phyloP scores from a whole-genome alignment of 2,888 invertebrate species.

The Cheilosia pagana region DNA sequence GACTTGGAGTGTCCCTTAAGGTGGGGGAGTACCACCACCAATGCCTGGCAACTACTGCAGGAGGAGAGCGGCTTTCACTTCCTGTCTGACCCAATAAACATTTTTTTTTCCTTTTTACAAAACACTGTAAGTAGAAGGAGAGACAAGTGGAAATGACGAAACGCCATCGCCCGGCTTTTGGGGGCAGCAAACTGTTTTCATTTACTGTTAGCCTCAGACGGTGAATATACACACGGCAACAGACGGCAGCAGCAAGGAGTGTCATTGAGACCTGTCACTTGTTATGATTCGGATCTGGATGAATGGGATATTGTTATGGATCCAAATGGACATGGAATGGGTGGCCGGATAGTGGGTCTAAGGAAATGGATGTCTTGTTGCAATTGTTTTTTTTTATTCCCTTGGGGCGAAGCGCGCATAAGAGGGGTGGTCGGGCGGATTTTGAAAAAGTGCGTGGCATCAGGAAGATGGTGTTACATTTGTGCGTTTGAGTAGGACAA shows the following conservation, averaged over 20 bases:
- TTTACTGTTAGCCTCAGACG: constrained; percentile 42
- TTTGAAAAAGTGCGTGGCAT: neutral
- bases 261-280: constrained; percentile 11
- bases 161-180: neutral
- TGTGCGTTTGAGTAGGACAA: neutral
- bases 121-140: constrained; percentile 30
- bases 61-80: constrained; percentile 25
- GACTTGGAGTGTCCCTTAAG: constrained; percentile 38
- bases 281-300: neutral
- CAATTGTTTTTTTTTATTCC: constrained; percentile 8
- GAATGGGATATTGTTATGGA: constrained; percentile 2
- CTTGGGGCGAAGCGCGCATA: neutral
- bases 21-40: constrained; percentile 5
- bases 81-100: constrained; percentile 70
- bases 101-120: constrained; percentile 40
- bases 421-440: neutral
- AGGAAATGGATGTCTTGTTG: constrained; percentile 4
- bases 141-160: constrained; percentile 28
- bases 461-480: neutral
- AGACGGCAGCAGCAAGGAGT: constrained; percentile 13
- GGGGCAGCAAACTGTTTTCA: constrained; percentile 31
- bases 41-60: constrained; percentile 48
- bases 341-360: neutral
- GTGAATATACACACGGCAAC: neutral
- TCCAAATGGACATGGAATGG: neutral